phyloP scores from a whole-genome alignment of 1,140 invertebrate species.

The Venturia canescens region DNA sequence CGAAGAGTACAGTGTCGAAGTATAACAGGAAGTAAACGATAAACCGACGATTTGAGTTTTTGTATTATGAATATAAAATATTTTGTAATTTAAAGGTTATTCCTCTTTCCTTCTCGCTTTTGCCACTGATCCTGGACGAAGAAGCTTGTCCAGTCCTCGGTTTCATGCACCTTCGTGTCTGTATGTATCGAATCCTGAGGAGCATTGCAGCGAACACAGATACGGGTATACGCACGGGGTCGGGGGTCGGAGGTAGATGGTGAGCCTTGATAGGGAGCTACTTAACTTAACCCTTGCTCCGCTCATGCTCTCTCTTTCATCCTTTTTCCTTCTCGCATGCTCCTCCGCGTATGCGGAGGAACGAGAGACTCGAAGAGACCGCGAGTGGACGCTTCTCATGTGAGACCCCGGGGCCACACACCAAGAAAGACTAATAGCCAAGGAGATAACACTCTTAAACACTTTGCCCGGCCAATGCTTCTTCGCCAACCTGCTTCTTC shows the following conservation, averaged over 20 bases:
- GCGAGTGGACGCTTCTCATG: conserved; percentile 39
- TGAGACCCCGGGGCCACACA: conserved; percentile 73
- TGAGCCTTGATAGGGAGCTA: conserved; percentile 69
- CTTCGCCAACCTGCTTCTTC: conserved; percentile 62
- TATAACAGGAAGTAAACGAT: no score
- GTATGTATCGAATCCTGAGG: conserved; percentile 1
- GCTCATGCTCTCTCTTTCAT: conserved; percentile 52
- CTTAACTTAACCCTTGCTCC: conserved; percentile 75
- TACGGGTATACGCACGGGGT: conserved; percentile 13
- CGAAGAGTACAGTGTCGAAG: no score
- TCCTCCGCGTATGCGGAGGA: conserved; percentile 49
- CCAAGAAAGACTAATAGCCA: conserved; percentile 76
- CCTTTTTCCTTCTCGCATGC: conserved; percentile 58
- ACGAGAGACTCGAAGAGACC: conserved; percentile 30
- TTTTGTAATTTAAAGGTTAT: neutral
- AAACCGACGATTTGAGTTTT: no score
- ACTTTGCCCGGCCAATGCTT: conserved; percentile 75
- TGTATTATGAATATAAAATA: no score
- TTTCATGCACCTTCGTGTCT: no score
- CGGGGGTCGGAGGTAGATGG: conserved; percentile 69
- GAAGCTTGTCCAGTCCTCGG: no score
- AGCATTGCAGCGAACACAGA: conserved; percentile 12
- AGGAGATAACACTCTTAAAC: conserved; percentile 76
- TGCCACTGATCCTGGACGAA: no score
- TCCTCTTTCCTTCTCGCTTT: neutral